Percentiles rank a stretch among this genome's conserved stretches.
These are phyloP conservation scores for Colletes collaris DNA, from an alignment of 2,888 invertebrate species.

Conservation along the genomic window DNA sequence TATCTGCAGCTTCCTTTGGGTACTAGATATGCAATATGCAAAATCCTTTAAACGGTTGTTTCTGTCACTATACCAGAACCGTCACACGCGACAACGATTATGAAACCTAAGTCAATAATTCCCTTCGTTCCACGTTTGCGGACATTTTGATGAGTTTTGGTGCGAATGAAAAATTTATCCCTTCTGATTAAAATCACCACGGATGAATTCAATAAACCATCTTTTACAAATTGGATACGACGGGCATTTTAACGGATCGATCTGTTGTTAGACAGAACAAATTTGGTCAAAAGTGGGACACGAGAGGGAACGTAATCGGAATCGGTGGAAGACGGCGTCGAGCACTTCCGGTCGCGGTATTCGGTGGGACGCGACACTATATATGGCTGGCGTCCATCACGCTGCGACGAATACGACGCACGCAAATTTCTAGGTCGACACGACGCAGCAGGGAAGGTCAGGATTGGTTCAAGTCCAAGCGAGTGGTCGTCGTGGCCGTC, in stretches of 20 bases:
- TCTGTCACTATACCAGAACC: too few species aligned
- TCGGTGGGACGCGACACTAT: conserved; percentile 42
- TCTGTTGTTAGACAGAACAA: too few species aligned
- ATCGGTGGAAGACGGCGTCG: not conserved
- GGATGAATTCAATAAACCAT: too few species aligned
- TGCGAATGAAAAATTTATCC: too few species aligned
- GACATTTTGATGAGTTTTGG: too few species aligned
- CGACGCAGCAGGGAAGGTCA: conserved; percentile 79
- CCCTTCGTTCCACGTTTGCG: too few species aligned
- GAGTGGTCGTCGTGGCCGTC: conserved; percentile 68
- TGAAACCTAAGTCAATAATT: too few species aligned
- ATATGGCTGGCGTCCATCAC: conserved; percentile 55
- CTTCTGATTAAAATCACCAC: too few species aligned
- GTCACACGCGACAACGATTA: too few species aligned
- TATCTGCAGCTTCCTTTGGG: not conserved
- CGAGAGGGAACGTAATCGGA: not conserved
- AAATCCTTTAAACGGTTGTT: conserved; percentile 1
- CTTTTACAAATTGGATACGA: too few species aligned
- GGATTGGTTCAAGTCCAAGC: conserved; percentile 81
- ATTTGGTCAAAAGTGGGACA: too few species aligned
- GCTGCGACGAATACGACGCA: conserved; percentile 62
- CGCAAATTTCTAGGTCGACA: conserved; percentile 79
- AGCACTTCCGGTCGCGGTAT: conserved; percentile 46
- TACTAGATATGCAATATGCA: conserved; percentile 23
- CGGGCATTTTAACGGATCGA: too few species aligned